phyloP scores from a whole-genome alignment of 2,113 vertebrate species.

The Hyaena hyaena region DNA sequence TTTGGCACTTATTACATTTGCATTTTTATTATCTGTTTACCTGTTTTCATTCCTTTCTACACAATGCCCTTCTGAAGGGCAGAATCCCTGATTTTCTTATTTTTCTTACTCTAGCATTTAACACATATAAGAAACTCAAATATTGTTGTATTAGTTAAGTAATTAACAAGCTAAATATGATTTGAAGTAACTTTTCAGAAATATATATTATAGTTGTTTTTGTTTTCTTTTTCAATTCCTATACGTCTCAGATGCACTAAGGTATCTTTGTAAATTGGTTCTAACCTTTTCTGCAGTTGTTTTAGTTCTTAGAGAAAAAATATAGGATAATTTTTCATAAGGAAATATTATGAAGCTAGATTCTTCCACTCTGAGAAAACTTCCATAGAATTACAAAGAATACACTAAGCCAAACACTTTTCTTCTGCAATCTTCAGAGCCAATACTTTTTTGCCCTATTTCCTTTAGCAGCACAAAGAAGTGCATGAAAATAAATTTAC shows the following conservation, averaged over 20 bases:
- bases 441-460: slow-evolving; percentile 44
- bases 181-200: slow-evolving; percentile 8
- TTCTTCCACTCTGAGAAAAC: slow-evolving; percentile 39
- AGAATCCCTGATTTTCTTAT: neutral
- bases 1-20: slow-evolving; percentile 20
- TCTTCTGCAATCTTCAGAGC: slow-evolving; percentile 32
- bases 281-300: neutral
- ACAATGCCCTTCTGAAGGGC: slow-evolving; percentile 16
- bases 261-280: slow-evolving; percentile 3
- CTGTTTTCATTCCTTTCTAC: slow-evolving; percentile 12
- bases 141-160: neutral
- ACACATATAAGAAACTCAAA: neutral
- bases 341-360: neutral
- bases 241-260: neutral
- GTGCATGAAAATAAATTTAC: neutral
- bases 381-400: neutral
- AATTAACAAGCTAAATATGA: neutral
- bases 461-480: neutral
- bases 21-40: slow-evolving; percentile 55
- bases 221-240: neutral
- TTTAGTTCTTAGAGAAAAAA: slow-evolving; percentile 14
- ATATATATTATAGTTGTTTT: neutral
- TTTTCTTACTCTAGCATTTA: neutral
- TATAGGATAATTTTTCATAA: neutral
- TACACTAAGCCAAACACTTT: neutral